Percentiles rank a stretch among this genome's conserved stretches.
Conservation (phyloP, 2,888 invertebrate genomes). For the Melieria picta region DNA sequence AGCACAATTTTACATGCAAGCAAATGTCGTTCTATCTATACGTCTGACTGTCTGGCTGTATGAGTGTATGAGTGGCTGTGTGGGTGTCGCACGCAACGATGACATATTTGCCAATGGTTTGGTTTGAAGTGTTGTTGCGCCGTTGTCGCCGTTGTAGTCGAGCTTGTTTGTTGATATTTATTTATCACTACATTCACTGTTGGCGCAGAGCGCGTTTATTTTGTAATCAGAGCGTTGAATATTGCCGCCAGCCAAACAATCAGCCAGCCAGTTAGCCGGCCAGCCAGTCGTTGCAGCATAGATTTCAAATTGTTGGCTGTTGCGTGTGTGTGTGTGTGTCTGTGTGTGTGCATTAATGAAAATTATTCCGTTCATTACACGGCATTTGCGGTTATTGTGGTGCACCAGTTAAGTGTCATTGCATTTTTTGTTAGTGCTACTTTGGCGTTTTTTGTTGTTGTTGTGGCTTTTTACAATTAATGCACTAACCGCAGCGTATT, state of each 20-base stretch:
- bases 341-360: neutral
- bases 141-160: slow-evolving; percentile 1
- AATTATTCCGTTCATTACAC: slow-evolving; percentile 26
- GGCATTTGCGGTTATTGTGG: slow-evolving; percentile 28
- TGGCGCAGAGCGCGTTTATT: neutral
- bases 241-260: slow-evolving; percentile 11
- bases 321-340: neutral
- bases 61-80: no score
- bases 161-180: slow-evolving; percentile 26
- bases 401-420: slow-evolving; percentile 11
- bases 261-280: neutral
- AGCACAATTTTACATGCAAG: no score
- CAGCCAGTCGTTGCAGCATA: slow-evolving; percentile 1
- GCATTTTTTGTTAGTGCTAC: no score
- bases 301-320: slow-evolving; percentile 5
- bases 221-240: slow-evolving; percentile 21
- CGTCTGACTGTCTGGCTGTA: no score
- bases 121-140: neutral
- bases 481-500: slow-evolving; percentile 19
- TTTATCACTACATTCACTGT: slow-evolving; percentile 22
- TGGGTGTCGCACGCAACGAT: no score
- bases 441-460: neutral
- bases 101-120: no score
- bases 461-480: slow-evolving; percentile 15
- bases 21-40: no score